These are phyloP conservation scores for Drosophila sulfurigaster DNA, from an alignment of 1,140 invertebrate species.

Conservation along the genomic window DNA sequence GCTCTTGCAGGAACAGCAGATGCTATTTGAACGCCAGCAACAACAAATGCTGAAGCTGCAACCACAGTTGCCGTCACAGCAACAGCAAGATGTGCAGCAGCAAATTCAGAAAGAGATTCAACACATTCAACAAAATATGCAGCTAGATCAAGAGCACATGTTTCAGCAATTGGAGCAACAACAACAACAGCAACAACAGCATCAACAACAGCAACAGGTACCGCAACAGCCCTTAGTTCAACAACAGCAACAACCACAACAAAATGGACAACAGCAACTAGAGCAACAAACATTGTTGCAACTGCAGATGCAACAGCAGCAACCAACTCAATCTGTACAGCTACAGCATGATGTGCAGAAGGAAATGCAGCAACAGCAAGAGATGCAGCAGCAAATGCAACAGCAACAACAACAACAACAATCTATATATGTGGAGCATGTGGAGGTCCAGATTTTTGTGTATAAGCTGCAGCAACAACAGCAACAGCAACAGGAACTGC, in stretches of 20 bases:
- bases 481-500: neutral
- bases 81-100: neutral
- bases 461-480: conserved; percentile 13
- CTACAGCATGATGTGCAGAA: neutral
- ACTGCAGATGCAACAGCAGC: neutral
- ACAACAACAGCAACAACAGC: neutral
- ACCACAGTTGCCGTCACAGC: neutral
- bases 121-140: neutral
- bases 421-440: neutral
- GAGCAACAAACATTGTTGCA: neutral
- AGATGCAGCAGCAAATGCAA: neutral
- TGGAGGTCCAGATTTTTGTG: neutral
- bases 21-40: conserved; percentile 4
- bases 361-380: neutral
- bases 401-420: neutral
- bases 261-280: neutral
- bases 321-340: too few species aligned
- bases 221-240: too few species aligned
- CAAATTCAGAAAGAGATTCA: neutral
- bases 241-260: neutral
- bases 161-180: too few species aligned
- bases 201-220: neutral
- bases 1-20: neutral
- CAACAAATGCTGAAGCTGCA: conserved; percentile 19
- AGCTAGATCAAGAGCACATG: neutral